Conservation (phyloP, 2,113 vertebrate genomes). For the Steatornis caripensis region DNA sequence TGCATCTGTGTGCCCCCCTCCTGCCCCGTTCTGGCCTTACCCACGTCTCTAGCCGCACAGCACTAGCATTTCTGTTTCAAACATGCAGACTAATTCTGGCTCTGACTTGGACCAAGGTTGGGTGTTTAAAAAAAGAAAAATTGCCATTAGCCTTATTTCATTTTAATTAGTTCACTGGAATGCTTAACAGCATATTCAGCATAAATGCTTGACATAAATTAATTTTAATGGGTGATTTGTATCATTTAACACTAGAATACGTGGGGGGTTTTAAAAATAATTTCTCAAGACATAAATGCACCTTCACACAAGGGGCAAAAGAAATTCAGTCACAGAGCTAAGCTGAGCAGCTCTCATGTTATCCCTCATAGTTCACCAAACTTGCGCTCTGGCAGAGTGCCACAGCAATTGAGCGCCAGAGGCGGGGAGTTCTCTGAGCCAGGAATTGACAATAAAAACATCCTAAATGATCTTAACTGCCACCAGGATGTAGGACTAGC, state of each 20-base stretch:
- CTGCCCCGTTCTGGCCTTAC: background rate
- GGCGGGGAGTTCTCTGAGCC: conserved; percentile 33
- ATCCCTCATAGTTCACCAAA: background rate
- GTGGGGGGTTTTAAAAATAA: fast-evolving
- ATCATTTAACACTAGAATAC: background rate
- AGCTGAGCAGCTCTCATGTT: background rate
- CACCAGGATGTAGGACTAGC: conserved; percentile 43
- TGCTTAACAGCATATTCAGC: background rate
- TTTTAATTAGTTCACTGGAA: conserved; percentile 20
- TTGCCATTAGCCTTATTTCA: conserved; percentile 5
- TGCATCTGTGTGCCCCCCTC: background rate
- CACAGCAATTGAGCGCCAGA: conserved; percentile 12
- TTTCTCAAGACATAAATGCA: background rate
- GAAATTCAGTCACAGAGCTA: background rate
- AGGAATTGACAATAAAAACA: conserved; percentile 63
- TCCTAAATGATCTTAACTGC: conserved; percentile 43
- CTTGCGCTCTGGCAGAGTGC: background rate
- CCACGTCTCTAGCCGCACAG: background rate
- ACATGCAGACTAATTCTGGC: background rate
- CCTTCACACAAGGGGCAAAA: background rate
- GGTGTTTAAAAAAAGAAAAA: background rate
- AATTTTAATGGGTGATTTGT: background rate
- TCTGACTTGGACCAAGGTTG: background rate
- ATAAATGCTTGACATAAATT: background rate
- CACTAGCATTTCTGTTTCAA: background rate